Evolutionary conservation across 2,888 invertebrate species (phyloP).

Genomic region (Steromphala cineraria): DNA sequence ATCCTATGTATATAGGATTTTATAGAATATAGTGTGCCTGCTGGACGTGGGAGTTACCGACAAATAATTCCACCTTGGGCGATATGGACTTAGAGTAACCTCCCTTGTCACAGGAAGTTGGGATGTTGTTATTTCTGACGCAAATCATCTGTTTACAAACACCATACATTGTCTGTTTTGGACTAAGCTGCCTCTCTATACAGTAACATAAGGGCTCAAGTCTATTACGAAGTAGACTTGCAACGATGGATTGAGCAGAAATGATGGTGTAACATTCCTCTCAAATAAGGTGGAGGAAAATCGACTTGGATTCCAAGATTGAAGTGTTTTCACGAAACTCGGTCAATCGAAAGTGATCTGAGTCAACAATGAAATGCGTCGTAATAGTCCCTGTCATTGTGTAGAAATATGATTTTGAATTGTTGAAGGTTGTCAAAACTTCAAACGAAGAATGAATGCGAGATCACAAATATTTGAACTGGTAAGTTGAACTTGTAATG

Average conservation of each 20-base stretch:
- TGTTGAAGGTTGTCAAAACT: no score
- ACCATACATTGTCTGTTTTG: neutral
- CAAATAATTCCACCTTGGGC: no score
- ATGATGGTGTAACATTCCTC: no score
- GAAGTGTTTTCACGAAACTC: neutral
- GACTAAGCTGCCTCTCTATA: neutral
- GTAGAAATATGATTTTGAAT: no score
- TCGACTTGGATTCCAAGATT: no score
- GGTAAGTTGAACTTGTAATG: constrained; percentile 35
- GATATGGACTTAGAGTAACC: neutral
- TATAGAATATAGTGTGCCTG: no score
- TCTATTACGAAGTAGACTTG: neutral
- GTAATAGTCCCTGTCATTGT: neutral
- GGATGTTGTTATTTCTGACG: neutral
- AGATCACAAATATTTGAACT: constrained; percentile 61
- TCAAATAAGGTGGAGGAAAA: no score
- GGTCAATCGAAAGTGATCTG: neutral
- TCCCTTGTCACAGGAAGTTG: neutral
- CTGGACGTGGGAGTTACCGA: no score
- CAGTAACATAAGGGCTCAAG: no score
- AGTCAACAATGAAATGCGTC: neutral
- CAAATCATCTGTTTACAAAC: constrained; percentile 10
- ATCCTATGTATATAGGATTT: no score
- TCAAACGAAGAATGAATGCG: constrained; percentile 53
- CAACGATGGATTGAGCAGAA: neutral